Evolutionary conservation across 2,888 invertebrate genomes (phyloP), one percentile per base, ranked within the genome.

Genomic region (Epinotia ramella): DNA sequence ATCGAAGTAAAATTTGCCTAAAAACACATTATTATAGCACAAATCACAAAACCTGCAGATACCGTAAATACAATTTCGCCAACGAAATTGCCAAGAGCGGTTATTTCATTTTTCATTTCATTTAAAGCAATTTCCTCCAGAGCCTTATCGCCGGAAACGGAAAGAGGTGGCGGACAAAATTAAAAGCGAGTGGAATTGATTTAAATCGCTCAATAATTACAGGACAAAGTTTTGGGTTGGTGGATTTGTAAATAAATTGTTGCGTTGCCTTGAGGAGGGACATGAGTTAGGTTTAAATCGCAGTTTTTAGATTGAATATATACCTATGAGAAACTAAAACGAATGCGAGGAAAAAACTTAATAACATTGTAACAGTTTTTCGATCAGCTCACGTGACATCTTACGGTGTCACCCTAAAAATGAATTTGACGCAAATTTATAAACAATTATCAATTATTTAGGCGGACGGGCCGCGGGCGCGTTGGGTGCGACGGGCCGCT

Each of bases 71-170:
- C 57, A 68, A 69, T 24, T 24, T 69, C 59, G 24, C 24, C 59
- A 20, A 7, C n/a, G 12, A 69, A 69, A 60, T 69, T 46, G 24
- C 33, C 40, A 28, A 40, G 56, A 33, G 11, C 18, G 71, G 53
- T 69, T 44, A 57, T 75, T 65, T 75, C 66, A 66, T 70, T 69
- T 18, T 40, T 69, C 28, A 57, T 75, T 65, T 75, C 66, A 66
- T 70, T 69, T 18, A 13, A 66, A 49, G 65, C 60, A 75, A 75
- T 75, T 75, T 75, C 75, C 75, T 33, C 28, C 44, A 62, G n/a
- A 53, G 12, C 53, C 44, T 62, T 65, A 65, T 75, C 70, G 40
- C 33, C 70, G 70, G 75, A 75, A 71, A 33, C 20, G 60, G 69
- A 53, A 18, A 49, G 44, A 56, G 63, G 49, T 28, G 56, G 24